Percentiles rank a stretch among this genome's conserved stretches.
Evolutionary conservation across 1,140 invertebrate genomes (phyloP).

Genomic region (Drosophila triauraria): DNA sequence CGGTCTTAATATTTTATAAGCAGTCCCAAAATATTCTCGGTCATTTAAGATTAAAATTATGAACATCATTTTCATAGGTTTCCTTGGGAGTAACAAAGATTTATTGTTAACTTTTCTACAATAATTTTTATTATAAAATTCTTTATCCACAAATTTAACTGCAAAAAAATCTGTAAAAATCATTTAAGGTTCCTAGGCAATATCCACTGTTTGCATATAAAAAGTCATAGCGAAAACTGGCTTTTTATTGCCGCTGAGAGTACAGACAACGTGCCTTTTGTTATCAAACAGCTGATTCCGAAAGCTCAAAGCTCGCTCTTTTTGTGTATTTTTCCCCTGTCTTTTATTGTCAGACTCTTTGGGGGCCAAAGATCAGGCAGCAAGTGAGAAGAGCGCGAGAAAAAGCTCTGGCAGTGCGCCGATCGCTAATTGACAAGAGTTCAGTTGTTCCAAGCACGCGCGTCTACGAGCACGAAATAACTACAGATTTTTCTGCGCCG

Average conservation of each 20-base stretch:
- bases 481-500: neutral
- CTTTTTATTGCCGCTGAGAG: neutral
- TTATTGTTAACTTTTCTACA: too few relatives aligned
- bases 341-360: slow-evolving; percentile 3
- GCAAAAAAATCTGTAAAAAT: neutral
- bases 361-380: slow-evolving; percentile 36
- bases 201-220: slow-evolving; percentile 11
- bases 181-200: neutral
- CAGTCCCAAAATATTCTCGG: neutral
- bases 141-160: too few relatives aligned
- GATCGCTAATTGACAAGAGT: slow-evolving; percentile 41
- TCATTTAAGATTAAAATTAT: too few relatives aligned
- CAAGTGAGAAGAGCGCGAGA: slow-evolving; percentile 4
- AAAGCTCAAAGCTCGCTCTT: slow-evolving; percentile 47
- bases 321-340: neutral
- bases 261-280: slow-evolving; percentile 1
- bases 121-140: too few relatives aligned
- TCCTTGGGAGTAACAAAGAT: too few relatives aligned
- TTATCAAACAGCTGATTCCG: slow-evolving; percentile 39
- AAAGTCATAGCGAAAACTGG: slow-evolving; percentile 8
- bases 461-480: slow-evolving; percentile 11
- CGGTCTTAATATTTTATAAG: neutral
- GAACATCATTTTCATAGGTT: too few relatives aligned
- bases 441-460: slow-evolving; percentile 40
- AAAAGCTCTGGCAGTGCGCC: slow-evolving; percentile 37